Evolutionary conservation across 1,140 invertebrate genomes (phyloP), one percentile per base, ranked within the genome.

Genomic region (Drosophila ambigua): DNA sequence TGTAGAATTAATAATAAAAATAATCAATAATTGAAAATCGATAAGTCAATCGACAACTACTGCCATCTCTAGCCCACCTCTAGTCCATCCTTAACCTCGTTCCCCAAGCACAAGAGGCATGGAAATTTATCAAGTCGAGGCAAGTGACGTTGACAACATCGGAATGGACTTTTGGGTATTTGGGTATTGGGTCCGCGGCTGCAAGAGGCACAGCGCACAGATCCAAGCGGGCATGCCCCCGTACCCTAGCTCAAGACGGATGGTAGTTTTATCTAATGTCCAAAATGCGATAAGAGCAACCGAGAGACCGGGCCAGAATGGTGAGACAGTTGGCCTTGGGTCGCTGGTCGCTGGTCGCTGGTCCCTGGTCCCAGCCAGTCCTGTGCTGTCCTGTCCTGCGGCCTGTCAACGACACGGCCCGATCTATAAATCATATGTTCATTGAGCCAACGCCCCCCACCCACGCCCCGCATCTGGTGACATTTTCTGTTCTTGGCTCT

Each of bases 391-490:
- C 31, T 11, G 72, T 39, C 43, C 67, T 72, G 69, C 63, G 65
- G 65, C 65, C 67, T 72, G 71, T 76, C 72, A 76, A 52, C 67
- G 43, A 62, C 55, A 59, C 61, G 28, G 35, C 23, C 45, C 44
- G 23, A 31, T 26, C 53, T 24, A 87, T 87, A 82, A 85, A 85
- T 85, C 82, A 85, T 85, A 87, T 75, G 78, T 64, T 74, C 69
- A 75, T 82, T 71, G 77, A 79, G 58, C 65, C 50, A 52, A 63
- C 50, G 26, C 41, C 45, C 44, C 57, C 45, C 9, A 23, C 41
- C 49, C 45, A 20, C 62, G 48, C 54, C 44, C 66, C 44, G 15
- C 35, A 51, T 72, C 26, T 50, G 80, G 69, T 88, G 82, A 87
- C 82, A 87, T 72, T 87, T 79, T 72, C 43, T 46, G 16, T n/a